A percentile compares a stretch with the other conserved stretches of the same genome.
These are phyloP conservation scores for Phaethornis superciliosus DNA, from an alignment of 2,113 vertebrate genomes.

Conservation along the genomic window DNA sequence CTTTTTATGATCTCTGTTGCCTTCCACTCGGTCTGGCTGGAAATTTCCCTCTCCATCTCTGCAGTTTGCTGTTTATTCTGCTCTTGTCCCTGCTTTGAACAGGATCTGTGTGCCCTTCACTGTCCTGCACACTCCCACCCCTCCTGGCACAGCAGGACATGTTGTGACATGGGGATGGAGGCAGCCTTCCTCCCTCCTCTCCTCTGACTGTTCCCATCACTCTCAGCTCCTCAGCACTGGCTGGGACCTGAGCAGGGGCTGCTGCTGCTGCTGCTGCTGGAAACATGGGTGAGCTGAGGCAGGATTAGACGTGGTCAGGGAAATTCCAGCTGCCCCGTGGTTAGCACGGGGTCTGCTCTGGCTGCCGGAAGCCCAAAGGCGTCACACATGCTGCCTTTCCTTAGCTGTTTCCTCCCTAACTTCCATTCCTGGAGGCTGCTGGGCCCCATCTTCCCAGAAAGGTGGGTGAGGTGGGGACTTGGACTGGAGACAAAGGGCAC, in stretches of 20 bases:
- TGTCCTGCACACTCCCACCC: background rate
- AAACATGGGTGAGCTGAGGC: background rate
- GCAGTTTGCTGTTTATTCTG: background rate
- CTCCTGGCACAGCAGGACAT: rapidly evolving
- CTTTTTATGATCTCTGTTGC: background rate
- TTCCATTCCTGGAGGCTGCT: background rate
- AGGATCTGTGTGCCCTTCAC: background rate
- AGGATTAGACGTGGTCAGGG: background rate
- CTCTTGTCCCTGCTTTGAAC: background rate
- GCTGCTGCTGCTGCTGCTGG: background rate
- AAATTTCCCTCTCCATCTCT: background rate
- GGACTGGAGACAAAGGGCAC: background rate
- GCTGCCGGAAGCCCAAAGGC: background rate
- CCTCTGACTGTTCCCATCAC: background rate
- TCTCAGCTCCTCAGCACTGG: background rate
- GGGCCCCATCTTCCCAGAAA: background rate
- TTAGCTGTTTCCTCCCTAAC: background rate
- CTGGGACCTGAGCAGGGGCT: background rate
- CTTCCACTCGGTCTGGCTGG: background rate
- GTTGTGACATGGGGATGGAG: rapidly evolving
- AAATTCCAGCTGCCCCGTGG: background rate
- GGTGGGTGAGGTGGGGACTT: background rate
- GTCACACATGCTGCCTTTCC: rapidly evolving
- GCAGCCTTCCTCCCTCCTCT: background rate
- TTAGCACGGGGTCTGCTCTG: background rate